These are phyloP conservation scores for Manis pentadactyla DNA, from an alignment of 2,797 vertebrate species.

Conservation along the genomic window DNA sequence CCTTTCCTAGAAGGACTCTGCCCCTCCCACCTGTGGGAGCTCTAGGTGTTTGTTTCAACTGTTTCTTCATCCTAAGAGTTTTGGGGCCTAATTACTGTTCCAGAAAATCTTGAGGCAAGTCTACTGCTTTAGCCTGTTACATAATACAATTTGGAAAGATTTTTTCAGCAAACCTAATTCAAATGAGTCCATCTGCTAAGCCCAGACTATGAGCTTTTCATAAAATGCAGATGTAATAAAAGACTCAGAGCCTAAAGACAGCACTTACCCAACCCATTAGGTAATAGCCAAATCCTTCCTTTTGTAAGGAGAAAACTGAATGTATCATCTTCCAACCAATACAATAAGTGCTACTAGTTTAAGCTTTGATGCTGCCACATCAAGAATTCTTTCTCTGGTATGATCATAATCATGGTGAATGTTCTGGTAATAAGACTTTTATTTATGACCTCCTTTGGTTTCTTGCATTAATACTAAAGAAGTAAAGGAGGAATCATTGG, in stretches of 20 bases:
- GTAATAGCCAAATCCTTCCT: slow-evolving; percentile 80
- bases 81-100: neutral
- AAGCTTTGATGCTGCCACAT: slow-evolving; percentile 86
- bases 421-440: slow-evolving; percentile 85
- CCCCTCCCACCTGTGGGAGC: neutral
- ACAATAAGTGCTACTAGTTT: slow-evolving; percentile 77
- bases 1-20: neutral
- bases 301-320: slow-evolving; percentile 75
- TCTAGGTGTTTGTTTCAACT: neutral
- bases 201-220: slow-evolving; percentile 81
- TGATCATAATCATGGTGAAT: slow-evolving; percentile 83
- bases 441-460: slow-evolving; percentile 84
- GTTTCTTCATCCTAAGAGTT: neutral
- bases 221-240: slow-evolving; percentile 84
- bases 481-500: slow-evolving; percentile 84
- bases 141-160: slow-evolving; percentile 57
- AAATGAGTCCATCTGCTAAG: slow-evolving; percentile 83
- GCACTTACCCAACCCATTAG: slow-evolving; percentile 75
- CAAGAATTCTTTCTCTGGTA: slow-evolving; percentile 81
- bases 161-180: slow-evolving; percentile 65
- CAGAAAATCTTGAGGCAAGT: slow-evolving; percentile 29
- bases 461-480: slow-evolving; percentile 85
- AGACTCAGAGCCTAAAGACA: slow-evolving; percentile 77
- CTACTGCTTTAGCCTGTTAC: neutral
- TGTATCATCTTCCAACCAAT: slow-evolving; percentile 76